Conservation (phyloP, 2,113 vertebrate genomes). For the Microtus montanus region DNA sequence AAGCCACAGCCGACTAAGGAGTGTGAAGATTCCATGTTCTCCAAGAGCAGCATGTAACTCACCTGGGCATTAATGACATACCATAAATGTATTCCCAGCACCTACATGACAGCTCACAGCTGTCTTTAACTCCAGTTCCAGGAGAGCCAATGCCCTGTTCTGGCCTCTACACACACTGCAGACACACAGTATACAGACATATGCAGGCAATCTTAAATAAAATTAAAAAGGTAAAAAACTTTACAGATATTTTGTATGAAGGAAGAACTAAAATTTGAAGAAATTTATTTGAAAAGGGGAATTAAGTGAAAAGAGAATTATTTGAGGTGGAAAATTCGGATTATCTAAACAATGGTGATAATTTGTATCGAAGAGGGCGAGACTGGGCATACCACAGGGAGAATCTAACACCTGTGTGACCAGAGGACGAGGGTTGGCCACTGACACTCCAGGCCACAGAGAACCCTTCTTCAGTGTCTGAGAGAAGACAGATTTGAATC, state of each 20-base stretch:
- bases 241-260: not conserved
- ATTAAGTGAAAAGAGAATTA: not conserved
- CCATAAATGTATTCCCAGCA: not conserved
- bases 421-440: not conserved
- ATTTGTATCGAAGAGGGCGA: not conserved
- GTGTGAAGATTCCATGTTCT: not conserved
- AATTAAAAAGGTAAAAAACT: not conserved
- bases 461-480: not conserved
- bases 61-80: not conserved
- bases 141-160: not conserved
- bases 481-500: not conserved
- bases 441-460: not conserved
- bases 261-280: not conserved
- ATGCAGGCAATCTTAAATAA: not conserved
- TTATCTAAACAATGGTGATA: not conserved
- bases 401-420: not conserved
- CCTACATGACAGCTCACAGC: not conserved
- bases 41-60: not conserved
- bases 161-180: not conserved
- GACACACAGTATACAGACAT: not conserved
- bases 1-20: not conserved
- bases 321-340: not conserved
- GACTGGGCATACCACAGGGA: not conserved
- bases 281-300: not conserved
- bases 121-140: not conserved